Evolutionary conservation across 2,797 vertebrate genomes (phyloP).

Genomic region (Chaetodon trifasciatus): DNA sequence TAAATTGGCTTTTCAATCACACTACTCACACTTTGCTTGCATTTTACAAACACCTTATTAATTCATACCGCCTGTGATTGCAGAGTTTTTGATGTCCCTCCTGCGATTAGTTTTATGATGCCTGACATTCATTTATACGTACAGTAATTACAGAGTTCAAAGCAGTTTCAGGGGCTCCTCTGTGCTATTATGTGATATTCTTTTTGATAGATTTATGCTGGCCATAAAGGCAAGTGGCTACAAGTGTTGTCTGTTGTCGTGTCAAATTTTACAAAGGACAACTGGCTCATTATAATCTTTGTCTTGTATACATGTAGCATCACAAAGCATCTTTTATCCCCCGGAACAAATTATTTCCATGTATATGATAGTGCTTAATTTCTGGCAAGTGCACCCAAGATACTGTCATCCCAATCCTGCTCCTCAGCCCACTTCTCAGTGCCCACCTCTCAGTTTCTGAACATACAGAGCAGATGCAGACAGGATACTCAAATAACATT

Average conservation of each 20-base stretch:
- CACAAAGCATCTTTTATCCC: conserved; percentile 5
- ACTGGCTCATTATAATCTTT: neutral
- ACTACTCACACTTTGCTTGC: conserved; percentile 14
- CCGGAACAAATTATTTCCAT: conserved; percentile 9
- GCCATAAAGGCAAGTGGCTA: neutral
- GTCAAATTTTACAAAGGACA: neutral
- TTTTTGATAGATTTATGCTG: conserved; percentile 15
- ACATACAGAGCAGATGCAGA: neutral
- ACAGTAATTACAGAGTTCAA: conserved; percentile 37
- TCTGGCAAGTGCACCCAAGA: neutral
- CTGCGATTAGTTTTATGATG: conserved; percentile 35
- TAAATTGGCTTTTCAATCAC: conserved; percentile 33
- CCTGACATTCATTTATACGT: conserved; percentile 44
- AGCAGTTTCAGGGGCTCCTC: conserved; percentile 13
- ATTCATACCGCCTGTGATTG: conserved; percentile 39
- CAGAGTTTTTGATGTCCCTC: conserved; percentile 38
- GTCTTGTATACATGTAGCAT: neutral
- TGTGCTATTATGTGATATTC: neutral
- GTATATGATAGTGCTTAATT: neutral
- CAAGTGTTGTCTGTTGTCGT: neutral
- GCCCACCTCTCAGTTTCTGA: neutral
- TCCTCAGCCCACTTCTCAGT: neutral
- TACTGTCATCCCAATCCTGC: neutral
- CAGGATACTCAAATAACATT: conserved; percentile 14
- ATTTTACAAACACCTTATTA: conserved; percentile 46